Evolutionary conservation across 1,140 invertebrate genomes (phyloP), one percentile per base, ranked within the genome.

Genomic region (Platyura marginata): DNA sequence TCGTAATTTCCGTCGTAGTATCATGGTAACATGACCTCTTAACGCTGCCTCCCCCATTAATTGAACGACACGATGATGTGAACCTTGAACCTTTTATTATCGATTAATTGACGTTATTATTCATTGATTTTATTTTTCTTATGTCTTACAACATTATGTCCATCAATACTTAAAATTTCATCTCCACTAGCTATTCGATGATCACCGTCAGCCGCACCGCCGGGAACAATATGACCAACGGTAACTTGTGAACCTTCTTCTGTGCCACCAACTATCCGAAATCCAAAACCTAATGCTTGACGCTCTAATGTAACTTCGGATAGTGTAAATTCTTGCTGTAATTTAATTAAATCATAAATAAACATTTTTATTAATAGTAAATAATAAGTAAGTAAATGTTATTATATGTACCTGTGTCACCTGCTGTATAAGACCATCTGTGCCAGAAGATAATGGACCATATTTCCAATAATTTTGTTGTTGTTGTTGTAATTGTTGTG

Each of bases 211-310:
- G 91, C 90, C 20, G 88, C 80, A 11, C 88, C 87, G 50, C 87
- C 85, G 1, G 87, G 81, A 21, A 97, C 92, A 52, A 97, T 90
- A 58, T 91, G 84, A 18, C 93, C 93, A 39, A 97, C 89, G 3
- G 88, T 85, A 43, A 95, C 87, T 67, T 95, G 86, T 47, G 90
- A 91, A 46, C 88, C 86, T 69, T 97, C 93, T 67, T 98, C 94
- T 1, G 89, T 92, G 22, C 95, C 95, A n/a, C 95, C 95, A 22
- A 98, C 87, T 57, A 98, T 94, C 49, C 94, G 71, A 69, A 98
- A 98, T 6, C 95, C 95, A 68, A 98, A 95, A 13, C 90, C 89
- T 55, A 74, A 75, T 40, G 90, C 82, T 56, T 87, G 81, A 40
- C 84, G 68, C 25, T 79, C 73, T 10, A 94, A 60, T 15, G 79